phyloP scores from a whole-genome alignment of 2,797 vertebrate genomes.

The Rhinichthys osculus region DNA sequence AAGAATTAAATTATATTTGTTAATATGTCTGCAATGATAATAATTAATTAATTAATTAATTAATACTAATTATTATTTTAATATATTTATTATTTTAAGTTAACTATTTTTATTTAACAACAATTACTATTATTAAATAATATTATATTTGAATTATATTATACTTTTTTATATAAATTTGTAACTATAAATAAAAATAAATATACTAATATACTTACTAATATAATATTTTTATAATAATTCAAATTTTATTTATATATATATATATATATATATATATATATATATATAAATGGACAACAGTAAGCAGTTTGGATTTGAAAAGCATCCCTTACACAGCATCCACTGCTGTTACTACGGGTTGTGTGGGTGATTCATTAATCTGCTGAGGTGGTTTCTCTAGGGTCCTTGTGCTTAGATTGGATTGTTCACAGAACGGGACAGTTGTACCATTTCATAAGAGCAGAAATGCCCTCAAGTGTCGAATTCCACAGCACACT shows the following conservation, averaged over 20 bases:
- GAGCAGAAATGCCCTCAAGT: neutral
- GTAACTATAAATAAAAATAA: neutral
- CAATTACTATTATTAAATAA: neutral
- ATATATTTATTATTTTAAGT: no score
- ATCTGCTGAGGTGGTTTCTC: constrained; percentile 26
- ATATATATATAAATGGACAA: no score
- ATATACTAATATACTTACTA: neutral
- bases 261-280: no score
- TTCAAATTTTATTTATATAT: no score
- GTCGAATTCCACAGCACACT: neutral
- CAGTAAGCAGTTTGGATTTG: neutral
- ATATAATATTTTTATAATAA: no score
- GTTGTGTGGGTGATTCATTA: constrained; percentile 9
- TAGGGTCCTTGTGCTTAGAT: constrained; percentile 9
- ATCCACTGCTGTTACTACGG: neutral
- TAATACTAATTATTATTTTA: no score
- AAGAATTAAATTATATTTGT: no score
- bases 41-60: no score
- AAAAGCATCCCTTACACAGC: neutral
- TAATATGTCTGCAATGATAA: no score
- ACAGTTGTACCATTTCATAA: constrained; percentile 6
- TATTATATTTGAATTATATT: no score
- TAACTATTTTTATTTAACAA: no score
- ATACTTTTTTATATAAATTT: neutral
- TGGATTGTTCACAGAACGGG: constrained; percentile 19